A percentile compares a stretch with the other conserved stretches of the same genome.
Conservation (phyloP, 2,797 vertebrate genomes). For the Chloroceryle inda region DNA sequence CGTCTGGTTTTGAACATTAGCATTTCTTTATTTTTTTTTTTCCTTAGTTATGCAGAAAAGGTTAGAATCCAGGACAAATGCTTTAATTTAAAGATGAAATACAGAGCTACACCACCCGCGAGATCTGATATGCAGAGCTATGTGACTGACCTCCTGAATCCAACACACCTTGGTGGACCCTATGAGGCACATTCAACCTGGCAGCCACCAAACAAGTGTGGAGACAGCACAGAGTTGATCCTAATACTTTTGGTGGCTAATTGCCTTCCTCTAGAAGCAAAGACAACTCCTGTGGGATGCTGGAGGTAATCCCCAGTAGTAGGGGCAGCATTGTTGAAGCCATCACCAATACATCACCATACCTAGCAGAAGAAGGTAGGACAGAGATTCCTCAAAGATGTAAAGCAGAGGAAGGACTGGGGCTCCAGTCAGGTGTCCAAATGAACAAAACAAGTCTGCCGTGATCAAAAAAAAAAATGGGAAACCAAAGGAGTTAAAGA, state of each 20-base stretch:
- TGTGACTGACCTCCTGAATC: not conserved
- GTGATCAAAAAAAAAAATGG: not conserved
- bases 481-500: not conserved
- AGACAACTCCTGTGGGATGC: not conserved
- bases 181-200: accelerated
- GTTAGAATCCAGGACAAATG: not conserved
- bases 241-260: not conserved
- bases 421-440: not conserved
- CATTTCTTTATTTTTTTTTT: not conserved
- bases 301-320: not conserved
- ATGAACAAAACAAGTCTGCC: not conserved
- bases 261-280: not conserved
- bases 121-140: not conserved
- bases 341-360: not conserved
- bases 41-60: not conserved
- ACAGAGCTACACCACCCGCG: not conserved
- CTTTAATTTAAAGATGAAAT: not conserved
- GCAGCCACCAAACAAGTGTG: not conserved
- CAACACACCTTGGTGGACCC: not conserved
- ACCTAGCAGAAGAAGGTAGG: not conserved
- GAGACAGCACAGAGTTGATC: not conserved
- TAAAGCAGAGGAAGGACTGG: not conserved
- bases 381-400: not conserved
- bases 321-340: not conserved
- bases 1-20: not conserved